Evolutionary conservation across 2,797 vertebrate species (phyloP).

Genomic region (Pseudocheirus occidentalis): DNA sequence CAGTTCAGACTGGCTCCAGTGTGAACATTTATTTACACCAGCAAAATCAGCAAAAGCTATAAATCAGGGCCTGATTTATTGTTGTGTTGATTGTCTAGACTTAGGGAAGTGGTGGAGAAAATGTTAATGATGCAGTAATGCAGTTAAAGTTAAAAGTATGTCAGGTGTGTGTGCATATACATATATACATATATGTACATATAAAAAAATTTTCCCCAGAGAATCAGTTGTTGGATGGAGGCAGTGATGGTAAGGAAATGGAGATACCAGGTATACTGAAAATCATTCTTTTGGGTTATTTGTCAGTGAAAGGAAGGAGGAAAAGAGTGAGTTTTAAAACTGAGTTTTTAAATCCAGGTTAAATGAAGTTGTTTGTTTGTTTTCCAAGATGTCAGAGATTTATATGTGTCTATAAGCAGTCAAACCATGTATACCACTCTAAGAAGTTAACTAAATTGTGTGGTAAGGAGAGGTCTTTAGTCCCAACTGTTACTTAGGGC

Average conservation of each 20-base stretch:
- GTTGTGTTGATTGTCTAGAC: background rate
- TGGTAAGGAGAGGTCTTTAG: conserved; percentile 7
- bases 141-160: background rate
- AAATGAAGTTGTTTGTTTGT: background rate
- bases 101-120: background rate
- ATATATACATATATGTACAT: rapidly evolving
- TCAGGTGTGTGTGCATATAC: background rate
- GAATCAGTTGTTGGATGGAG: background rate
- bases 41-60: background rate
- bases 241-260: background rate
- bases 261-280: background rate
- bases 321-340: background rate
- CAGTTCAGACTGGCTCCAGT: background rate
- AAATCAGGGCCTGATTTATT: background rate
- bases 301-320: background rate
- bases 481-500: background rate
- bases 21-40: background rate
- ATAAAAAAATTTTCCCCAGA: background rate
- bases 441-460: background rate
- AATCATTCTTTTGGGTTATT: background rate
- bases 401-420: rapidly evolving
- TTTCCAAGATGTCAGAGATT: conserved; percentile 24
- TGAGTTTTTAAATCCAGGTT: background rate
- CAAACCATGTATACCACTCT: background rate
- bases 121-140: background rate